Evolutionary conservation across 2,113 vertebrate species (phyloP).

Genomic region (Laterallus jamaicensis): DNA sequence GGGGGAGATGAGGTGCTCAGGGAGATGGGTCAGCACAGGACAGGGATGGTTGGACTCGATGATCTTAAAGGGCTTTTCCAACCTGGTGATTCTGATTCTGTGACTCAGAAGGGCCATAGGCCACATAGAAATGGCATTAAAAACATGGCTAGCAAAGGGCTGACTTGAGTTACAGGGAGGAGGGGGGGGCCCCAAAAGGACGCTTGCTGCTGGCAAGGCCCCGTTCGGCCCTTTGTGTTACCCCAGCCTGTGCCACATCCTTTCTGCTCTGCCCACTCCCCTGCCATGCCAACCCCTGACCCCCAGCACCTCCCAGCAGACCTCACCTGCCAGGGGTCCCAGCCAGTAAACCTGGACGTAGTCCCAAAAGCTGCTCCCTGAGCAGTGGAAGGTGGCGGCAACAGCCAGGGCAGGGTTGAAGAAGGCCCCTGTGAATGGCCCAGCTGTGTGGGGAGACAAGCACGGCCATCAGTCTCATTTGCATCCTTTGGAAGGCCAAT

Average conservation of each 20-base stretch:
- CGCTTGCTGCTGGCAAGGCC: background rate
- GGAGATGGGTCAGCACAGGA: too few relatives aligned
- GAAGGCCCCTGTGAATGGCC: slow-evolving; percentile 80
- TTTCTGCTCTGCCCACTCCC: background rate
- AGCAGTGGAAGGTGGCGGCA: slow-evolving; percentile 83
- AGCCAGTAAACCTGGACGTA: slow-evolving; percentile 89
- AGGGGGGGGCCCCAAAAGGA: too few relatives aligned
- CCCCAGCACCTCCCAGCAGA: accelerated
- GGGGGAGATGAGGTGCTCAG: too few relatives aligned
- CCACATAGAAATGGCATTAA: accelerated
- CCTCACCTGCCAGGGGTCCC: slow-evolving; percentile 83
- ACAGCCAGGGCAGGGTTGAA: slow-evolving; percentile 87
- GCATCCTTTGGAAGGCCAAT: background rate
- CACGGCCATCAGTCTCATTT: accelerated
- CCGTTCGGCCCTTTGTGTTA: background rate
- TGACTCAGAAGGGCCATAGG: background rate
- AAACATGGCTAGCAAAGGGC: background rate
- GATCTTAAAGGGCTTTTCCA: too few relatives aligned
- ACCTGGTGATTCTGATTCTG: background rate
- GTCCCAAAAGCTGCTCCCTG: slow-evolving; percentile 79
- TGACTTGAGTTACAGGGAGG: background rate
- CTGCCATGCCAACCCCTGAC: background rate
- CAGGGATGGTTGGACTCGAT: too few relatives aligned
- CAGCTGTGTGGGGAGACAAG: slow-evolving; percentile 71
- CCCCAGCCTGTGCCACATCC: accelerated